Evolutionary conservation across 2,113 vertebrate genomes (phyloP).

Genomic region (Melozone crissalis): DNA sequence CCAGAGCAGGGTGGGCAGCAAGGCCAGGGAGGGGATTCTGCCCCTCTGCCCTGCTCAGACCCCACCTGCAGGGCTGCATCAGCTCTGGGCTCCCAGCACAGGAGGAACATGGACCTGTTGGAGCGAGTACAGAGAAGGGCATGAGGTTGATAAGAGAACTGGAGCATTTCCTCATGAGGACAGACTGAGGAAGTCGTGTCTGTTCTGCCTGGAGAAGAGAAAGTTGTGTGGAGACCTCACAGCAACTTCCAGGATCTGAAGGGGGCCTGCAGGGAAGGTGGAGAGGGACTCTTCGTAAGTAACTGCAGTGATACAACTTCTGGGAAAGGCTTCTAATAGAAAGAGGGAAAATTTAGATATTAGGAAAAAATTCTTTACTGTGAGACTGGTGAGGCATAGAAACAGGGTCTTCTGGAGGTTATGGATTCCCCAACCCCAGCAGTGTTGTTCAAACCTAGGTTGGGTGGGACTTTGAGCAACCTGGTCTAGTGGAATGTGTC

Average conservation of each 20-base stretch:
- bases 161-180: background rate
- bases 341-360: background rate
- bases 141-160: background rate
- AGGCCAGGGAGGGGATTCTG: background rate
- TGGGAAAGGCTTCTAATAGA: background rate
- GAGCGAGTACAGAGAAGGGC: background rate
- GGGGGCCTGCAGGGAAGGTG: background rate
- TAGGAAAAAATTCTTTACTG: background rate
- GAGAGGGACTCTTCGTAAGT: background rate
- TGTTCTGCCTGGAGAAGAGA: background rate
- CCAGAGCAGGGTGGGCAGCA: accelerated
- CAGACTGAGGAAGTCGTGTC: background rate
- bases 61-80: background rate
- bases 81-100: background rate
- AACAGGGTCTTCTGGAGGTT: background rate
- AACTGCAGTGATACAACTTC: background rate
- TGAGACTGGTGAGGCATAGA: background rate
- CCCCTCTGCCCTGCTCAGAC: background rate
- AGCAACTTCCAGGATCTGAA: background rate
- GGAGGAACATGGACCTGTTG: background rate
- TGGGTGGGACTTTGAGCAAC: background rate
- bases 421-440: accelerated
- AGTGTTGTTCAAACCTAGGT: background rate
- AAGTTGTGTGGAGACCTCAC: background rate
- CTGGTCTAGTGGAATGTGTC: background rate